Evolutionary conservation across 2,888 invertebrate genomes (phyloP).

Genomic region (Timema podura): DNA sequence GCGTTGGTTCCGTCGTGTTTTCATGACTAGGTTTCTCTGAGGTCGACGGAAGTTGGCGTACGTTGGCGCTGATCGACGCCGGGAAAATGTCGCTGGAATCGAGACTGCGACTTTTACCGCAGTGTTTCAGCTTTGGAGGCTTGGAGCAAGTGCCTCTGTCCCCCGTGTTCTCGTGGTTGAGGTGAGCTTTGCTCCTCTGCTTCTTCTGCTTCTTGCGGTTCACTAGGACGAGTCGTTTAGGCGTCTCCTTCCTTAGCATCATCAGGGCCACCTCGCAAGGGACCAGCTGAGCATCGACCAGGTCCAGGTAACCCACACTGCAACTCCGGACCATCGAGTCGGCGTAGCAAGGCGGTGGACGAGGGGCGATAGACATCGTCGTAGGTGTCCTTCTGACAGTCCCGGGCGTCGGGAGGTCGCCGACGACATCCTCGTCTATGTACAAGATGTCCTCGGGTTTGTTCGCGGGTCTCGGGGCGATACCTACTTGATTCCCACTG

Average conservation of each 20-base stretch:
- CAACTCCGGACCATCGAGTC: slow-evolving; percentile 77
- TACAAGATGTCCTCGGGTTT: slow-evolving; percentile 61
- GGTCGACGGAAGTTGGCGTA: slow-evolving; percentile 9
- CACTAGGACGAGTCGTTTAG: slow-evolving; percentile 71
- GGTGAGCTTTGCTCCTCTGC: slow-evolving; percentile 38
- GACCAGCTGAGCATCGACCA: slow-evolving; percentile 70
- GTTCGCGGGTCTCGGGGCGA: slow-evolving; percentile 24
- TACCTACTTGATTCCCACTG: slow-evolving; percentile 35
- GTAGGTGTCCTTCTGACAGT: slow-evolving; percentile 53
- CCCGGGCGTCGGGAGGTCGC: slow-evolving; percentile 42
- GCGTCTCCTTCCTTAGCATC: slow-evolving; percentile 69
- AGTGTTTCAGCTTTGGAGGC: slow-evolving; percentile 52
- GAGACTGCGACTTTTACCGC: slow-evolving; percentile 77
- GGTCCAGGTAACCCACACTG: slow-evolving; percentile 82
- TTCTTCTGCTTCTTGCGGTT: slow-evolving; percentile 51
- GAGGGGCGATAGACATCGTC: slow-evolving; percentile 52
- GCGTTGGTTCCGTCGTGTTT: neutral
- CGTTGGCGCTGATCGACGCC: slow-evolving; percentile 30
- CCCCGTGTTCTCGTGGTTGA: slow-evolving; percentile 13
- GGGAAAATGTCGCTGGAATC: slow-evolving; percentile 79
- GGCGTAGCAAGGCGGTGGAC: slow-evolving; percentile 55
- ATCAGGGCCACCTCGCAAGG: slow-evolving; percentile 69
- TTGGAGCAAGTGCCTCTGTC: slow-evolving; percentile 15
- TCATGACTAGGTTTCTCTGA: neutral
- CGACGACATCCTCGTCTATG: slow-evolving; percentile 58